A percentile compares a stretch with the other conserved stretches of the same genome.
These are phyloP conservation scores for Euura saliciscinereae DNA, from an alignment of 1,140 invertebrate species.

Conservation along the genomic window DNA sequence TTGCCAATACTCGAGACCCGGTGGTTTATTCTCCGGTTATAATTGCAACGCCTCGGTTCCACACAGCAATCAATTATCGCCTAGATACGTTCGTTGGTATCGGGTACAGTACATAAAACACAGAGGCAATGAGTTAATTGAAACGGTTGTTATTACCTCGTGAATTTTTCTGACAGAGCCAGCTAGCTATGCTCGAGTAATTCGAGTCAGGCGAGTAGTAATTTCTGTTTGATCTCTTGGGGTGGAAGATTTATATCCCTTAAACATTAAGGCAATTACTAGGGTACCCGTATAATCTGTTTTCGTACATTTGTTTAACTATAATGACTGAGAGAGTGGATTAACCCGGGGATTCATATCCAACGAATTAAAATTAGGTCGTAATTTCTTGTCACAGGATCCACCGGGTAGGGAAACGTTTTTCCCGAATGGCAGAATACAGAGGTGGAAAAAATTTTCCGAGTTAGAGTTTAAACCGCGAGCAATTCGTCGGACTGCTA, in stretches of 20 bases:
- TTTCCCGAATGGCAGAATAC: not conserved
- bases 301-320: constrained; percentile 4
- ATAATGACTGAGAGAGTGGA: not conserved
- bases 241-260: not conserved
- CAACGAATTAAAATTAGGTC: not conserved
- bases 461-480: not conserved
- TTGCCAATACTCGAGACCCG: not conserved
- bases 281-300: not conserved
- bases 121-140: not conserved
- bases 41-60: not conserved
- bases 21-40: not conserved
- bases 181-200: too few relatives aligned
- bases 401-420: not conserved
- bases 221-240: not conserved
- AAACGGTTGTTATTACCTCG: too few relatives aligned
- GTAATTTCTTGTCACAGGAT: not conserved
- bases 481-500: not conserved
- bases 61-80: not conserved
- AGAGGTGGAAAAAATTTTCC: not conserved
- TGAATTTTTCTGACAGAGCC: too few relatives aligned
- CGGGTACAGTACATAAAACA: not conserved
- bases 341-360: not conserved
- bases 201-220: too few relatives aligned
- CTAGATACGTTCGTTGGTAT: not conserved
- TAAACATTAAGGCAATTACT: not conserved